Evolutionary conservation across 2,888 invertebrate species (phyloP).

Genomic region (Iphiclides podalirius): DNA sequence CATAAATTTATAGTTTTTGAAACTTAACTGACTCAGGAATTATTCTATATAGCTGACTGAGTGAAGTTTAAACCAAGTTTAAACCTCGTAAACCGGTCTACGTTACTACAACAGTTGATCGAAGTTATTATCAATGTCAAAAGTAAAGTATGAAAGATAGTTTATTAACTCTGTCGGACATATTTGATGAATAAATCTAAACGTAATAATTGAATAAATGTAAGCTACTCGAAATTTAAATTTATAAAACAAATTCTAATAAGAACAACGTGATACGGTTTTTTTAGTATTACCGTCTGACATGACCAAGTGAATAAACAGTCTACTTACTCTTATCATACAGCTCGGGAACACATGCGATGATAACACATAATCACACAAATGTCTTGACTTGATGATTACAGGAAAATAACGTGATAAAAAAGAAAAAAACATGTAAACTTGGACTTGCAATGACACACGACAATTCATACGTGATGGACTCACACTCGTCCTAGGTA

Average conservation of each 20-base stretch:
- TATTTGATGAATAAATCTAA: too few species aligned
- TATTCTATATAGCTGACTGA: too few species aligned
- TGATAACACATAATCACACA: slow-evolving; percentile 74
- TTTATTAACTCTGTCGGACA: too few species aligned
- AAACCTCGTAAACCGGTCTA: slow-evolving; percentile 21
- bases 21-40: too few species aligned
- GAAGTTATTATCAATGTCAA: slow-evolving; percentile 20
- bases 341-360: slow-evolving; percentile 58
- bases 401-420: slow-evolving; percentile 45
- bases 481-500: slow-evolving; percentile 34
- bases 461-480: slow-evolving; percentile 45
- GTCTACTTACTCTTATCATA: slow-evolving; percentile 71
- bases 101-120: slow-evolving; percentile 11
- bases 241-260: slow-evolving; percentile 16
- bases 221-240: background rate
- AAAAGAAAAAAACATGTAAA: slow-evolving; percentile 63
- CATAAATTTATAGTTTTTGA: too few species aligned
- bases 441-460: slow-evolving; percentile 62
- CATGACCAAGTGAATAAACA: slow-evolving; percentile 45
- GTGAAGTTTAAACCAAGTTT: slow-evolving; percentile 13
- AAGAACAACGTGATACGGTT: slow-evolving; percentile 20
- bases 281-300: slow-evolving; percentile 40
- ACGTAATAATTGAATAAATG: too few species aligned
- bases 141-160: slow-evolving; percentile 7
- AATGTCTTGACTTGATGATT: slow-evolving; percentile 50